Evolutionary conservation across 2,113 vertebrate species (phyloP).

Genomic region (Piaya cayana): DNA sequence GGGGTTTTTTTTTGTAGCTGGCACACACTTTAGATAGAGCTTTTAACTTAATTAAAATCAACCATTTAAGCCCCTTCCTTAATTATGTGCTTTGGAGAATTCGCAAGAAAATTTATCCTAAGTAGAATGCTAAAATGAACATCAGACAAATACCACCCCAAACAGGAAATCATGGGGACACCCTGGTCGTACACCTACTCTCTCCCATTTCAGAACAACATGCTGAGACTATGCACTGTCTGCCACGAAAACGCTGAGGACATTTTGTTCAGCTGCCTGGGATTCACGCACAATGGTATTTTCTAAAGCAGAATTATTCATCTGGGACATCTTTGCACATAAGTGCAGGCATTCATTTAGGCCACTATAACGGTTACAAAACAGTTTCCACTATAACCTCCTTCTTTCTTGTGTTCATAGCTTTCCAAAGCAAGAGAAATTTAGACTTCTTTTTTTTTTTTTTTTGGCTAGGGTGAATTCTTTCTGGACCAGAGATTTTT

Average conservation of each 20-base stretch:
- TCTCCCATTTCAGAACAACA: constrained; percentile 5
- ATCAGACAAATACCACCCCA: constrained; percentile 7
- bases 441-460: not conserved
- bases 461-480: not conserved
- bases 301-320: constrained; percentile 40
- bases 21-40: not conserved
- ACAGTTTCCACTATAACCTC: constrained; percentile 52
- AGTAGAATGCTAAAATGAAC: constrained; percentile 22
- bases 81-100: constrained; percentile 41
- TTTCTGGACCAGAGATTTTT: not conserved
- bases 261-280: constrained; percentile 50
- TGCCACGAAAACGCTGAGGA: not conserved
- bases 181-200: constrained; percentile 33
- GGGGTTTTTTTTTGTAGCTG: constrained; percentile 23
- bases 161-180: constrained; percentile 44
- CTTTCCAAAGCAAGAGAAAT: constrained; percentile 21
- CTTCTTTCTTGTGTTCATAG: not conserved
- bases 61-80: constrained; percentile 31
- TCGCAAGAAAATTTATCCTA: constrained; percentile 30
- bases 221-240: not conserved
- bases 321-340: constrained; percentile 42
- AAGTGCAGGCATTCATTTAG: constrained; percentile 37
- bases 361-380: constrained; percentile 54
- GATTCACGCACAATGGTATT: constrained; percentile 3
- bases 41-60: constrained; percentile 63